Evolutionary conservation across 2,797 vertebrate genomes (phyloP), one percentile per base, ranked within the genome.

Genomic region (Paramormyrops hopkinsi): DNA sequence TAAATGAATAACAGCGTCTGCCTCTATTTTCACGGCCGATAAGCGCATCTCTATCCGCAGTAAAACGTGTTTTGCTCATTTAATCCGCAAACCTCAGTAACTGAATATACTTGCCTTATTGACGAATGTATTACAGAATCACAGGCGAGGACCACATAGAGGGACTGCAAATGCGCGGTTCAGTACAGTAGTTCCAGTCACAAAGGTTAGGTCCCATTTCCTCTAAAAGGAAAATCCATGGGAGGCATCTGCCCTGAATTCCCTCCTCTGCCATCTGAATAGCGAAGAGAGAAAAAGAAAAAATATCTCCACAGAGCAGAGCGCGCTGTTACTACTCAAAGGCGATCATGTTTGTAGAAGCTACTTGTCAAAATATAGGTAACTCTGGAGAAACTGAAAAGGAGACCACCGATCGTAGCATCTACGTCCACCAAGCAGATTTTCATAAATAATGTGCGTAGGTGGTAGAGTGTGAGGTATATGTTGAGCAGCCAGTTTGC

Each of bases 371-470:
- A 25, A 65, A 33, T 62, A 50, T 56, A 33, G 22, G 93, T 94
- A 92, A 93, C 95, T 95, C 93, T 56, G 56, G 59, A 12, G 33
- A 56, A 92, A 95, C 8, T 44, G 41, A 46, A 19, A 86, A 33
- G 59, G 46, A 69, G 73, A 56, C 51, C 4, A 46, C 3, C 3
- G 73, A 79, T 48, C 3, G 54, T 37, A 46, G 89, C 88, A 14
- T 86, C 76, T 46, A 46, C 17, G 76, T 44, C 90, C 50, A 89
- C 86, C 84, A 85, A 87, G 29, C 86, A 79, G 89, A 90, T 93
- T 89, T 92, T 87, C 88, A 92, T 91, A 88, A 94, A 90, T 94
- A 94, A 95, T 94, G 93, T 92, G 94, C 92, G 94, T 91, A 93
- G 91, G 93, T 92, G 92, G 91, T 87, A 86, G 91, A 89, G 94